Evolutionary conservation across 2,797 vertebrate species (phyloP).

Genomic region (Carapus acus): DNA sequence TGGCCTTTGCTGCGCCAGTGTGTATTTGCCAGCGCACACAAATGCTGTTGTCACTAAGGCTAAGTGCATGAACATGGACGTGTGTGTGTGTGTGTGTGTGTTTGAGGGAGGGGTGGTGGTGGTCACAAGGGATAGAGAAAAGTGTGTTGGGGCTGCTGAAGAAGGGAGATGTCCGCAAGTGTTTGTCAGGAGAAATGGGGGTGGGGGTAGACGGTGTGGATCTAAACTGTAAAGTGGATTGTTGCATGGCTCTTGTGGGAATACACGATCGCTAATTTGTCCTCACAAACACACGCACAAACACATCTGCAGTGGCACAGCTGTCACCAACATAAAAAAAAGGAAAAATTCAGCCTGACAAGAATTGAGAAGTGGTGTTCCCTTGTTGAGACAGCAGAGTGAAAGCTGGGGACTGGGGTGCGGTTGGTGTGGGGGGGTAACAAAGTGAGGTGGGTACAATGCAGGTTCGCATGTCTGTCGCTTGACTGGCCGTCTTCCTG

Average conservation of each 20-base stretch:
- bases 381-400: no score
- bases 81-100: conserved; percentile 8
- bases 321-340: conserved; percentile 24
- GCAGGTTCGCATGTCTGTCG: conserved; percentile 41
- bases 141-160: conserved; percentile 15
- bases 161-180: conserved; percentile 9
- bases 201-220: conserved; percentile 40
- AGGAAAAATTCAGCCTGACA: no score
- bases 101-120: conserved; percentile 22
- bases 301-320: conserved; percentile 13
- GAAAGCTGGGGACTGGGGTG: conserved; percentile 5
- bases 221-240: conserved; percentile 22
- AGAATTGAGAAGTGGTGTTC: conserved; percentile 14
- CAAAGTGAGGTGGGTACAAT: conserved; percentile 16
- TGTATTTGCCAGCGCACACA: conserved; percentile 24
- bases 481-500: conserved; percentile 25
- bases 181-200: conserved; percentile 14
- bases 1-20: conserved; percentile 19
- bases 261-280: conserved; percentile 17
- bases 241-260: conserved; percentile 15
- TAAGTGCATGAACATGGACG: background rate
- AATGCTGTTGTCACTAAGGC: conserved; percentile 24
- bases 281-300: conserved; percentile 6
- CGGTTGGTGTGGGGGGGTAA: no score
- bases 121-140: conserved; percentile 46